Evolutionary conservation across 2,113 vertebrate species (phyloP).

Genomic region (Hydrochoerus hydrochaeris): DNA sequence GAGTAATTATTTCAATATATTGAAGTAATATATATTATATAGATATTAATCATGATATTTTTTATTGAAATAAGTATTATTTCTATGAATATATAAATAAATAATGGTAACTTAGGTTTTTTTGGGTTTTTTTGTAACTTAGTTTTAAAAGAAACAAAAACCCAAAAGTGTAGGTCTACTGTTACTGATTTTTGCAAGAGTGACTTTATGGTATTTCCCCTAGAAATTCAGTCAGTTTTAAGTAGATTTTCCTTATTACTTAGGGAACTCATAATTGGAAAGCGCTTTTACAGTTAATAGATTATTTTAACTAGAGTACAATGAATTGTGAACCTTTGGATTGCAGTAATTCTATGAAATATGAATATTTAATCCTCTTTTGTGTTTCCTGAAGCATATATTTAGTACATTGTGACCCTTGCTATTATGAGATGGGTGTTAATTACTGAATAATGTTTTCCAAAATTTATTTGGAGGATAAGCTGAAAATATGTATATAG

Average conservation of each 20-base stretch:
- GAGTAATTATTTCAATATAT: too few species aligned
- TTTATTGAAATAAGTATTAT: too few species aligned
- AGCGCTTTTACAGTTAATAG: slow-evolving; percentile 25
- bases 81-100: too few species aligned
- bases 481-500: background rate
- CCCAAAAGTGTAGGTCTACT: background rate
- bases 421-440: slow-evolving; percentile 56
- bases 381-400: background rate
- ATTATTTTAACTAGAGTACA: slow-evolving; percentile 59
- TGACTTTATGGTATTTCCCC: slow-evolving; percentile 38
- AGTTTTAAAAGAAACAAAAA: slow-evolving; percentile 19
- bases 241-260: slow-evolving; percentile 61
- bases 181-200: slow-evolving; percentile 23
- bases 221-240: slow-evolving; percentile 59
- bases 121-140: background rate
- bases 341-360: background rate
- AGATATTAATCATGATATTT: too few species aligned
- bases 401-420: slow-evolving; percentile 55
- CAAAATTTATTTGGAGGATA: background rate
- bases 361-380: slow-evolving; percentile 45
- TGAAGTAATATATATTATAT: too few species aligned
- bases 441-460: background rate
- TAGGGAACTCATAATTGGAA: background rate
- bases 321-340: slow-evolving; percentile 49
- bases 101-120: background rate